Percentiles rank a stretch among this genome's conserved stretches.
Evolutionary conservation across 2,888 invertebrate genomes (phyloP).

Genomic region (Tipula lateralis): DNA sequence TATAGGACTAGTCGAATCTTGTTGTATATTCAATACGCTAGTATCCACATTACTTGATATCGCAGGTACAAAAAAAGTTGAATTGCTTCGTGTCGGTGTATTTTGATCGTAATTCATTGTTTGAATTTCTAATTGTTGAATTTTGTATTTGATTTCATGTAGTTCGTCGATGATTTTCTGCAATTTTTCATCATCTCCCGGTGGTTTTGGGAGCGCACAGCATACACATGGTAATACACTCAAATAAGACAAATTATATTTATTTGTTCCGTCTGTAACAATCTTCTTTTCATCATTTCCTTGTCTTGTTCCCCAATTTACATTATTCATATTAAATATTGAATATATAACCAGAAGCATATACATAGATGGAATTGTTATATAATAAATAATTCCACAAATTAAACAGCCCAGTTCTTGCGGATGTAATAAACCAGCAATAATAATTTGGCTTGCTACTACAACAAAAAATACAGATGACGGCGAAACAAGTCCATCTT

Average conservation of each 20-base stretch:
- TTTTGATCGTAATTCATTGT: not conserved
- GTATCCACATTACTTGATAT: not conserved
- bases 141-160: slow-evolving; percentile 46
- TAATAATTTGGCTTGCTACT: slow-evolving; percentile 62
- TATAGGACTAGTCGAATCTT: not conserved
- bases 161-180: slow-evolving; percentile 48
- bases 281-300: not conserved
- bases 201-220: slow-evolving; percentile 50
- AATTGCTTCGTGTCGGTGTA: not conserved
- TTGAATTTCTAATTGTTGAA: slow-evolving; percentile 48
- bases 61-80: not conserved
- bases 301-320: slow-evolving; percentile 85
- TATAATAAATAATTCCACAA: slow-evolving; percentile 76
- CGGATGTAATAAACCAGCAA: slow-evolving; percentile 71
- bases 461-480: slow-evolving; percentile 76
- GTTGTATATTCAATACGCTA: not conserved
- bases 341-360: slow-evolving; percentile 88
- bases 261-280: not conserved
- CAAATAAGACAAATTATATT: slow-evolving; percentile 50
- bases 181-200: slow-evolving; percentile 50
- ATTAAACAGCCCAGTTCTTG: slow-evolving; percentile 71
- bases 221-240: slow-evolving; percentile 54
- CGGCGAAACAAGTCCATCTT: slow-evolving; percentile 76
- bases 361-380: slow-evolving; percentile 93
- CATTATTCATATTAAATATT: slow-evolving; percentile 86